Evolutionary conservation across 2,888 invertebrate species (phyloP).

Genomic region (Sisyra terminalis): DNA sequence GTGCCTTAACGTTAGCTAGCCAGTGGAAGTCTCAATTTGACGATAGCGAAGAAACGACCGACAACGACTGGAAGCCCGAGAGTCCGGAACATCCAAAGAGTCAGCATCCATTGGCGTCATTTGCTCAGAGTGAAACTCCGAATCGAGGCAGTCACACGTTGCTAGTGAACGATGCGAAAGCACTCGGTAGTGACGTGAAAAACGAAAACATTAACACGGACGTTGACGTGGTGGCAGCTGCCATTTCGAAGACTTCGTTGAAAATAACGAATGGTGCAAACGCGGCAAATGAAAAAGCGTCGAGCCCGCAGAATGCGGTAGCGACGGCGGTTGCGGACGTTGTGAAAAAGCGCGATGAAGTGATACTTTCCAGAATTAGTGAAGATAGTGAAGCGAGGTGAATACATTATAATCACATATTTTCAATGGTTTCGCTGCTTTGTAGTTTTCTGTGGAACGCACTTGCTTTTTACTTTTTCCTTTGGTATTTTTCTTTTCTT

Average conservation of each 20-base stretch:
- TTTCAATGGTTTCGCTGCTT: too few species aligned
- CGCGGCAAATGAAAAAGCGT: too few species aligned
- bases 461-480: too few species aligned
- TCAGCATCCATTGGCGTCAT: constrained; percentile 8
- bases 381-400: constrained; percentile 7
- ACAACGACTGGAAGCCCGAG: constrained; percentile 88
- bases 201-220: neutral
- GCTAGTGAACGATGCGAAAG: constrained; percentile 1
- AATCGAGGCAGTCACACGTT: constrained; percentile 7
- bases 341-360: neutral
- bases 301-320: neutral
- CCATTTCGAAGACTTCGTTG: constrained; percentile 1
- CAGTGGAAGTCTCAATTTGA: constrained; percentile 95
- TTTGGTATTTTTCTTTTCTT: too few species aligned
- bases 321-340: too few species aligned
- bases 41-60: constrained; percentile 86
- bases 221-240: constrained; percentile 1
- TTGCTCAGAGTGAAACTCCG: constrained; percentile 6
- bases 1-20: constrained; percentile 78
- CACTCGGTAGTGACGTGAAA: neutral
- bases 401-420: neutral
- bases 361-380: constrained; percentile 1
- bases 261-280: neutral
- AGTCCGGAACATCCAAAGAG: constrained; percentile 36
- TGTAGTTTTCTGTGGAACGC: too few species aligned